Evolutionary conservation across 2,113 vertebrate species (phyloP), one percentile per base, ranked within the genome.

Genomic region (Lipotes vexillifer): DNA sequence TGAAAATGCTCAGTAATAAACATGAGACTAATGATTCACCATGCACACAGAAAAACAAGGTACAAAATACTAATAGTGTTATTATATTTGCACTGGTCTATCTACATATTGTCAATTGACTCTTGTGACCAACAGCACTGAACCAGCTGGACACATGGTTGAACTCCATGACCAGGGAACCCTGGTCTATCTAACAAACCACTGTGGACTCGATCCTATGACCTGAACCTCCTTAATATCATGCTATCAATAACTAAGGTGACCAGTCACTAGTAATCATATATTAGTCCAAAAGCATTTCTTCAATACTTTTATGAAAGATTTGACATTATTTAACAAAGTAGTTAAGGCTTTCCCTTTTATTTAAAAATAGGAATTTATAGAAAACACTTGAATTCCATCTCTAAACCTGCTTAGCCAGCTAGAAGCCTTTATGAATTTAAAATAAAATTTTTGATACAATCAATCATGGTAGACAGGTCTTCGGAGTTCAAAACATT

Each of bases 381-480:
- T 29, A 92, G 8, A 65, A 61, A 95, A 92, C 29, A 88, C 12
- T 72, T 81, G 44, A 91, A 92, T 78, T 93, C 77, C 41, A 96
- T 59, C 52, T 82, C 65, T 82, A 88, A 88, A 92, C 63, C 20
- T 83, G 27, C 23, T 88, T 68, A 74, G 83, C 27, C 21, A 69
- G 5, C 33, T 94, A 31, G 49, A 92, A 96, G 36, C 4, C 10
- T 66, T 92, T 69, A 96, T 55, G 3, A 94, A 92, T 23, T 92
- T 85, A 89, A 90, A 96, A 88, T 61, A 46, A 93, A 97, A 86
- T 15, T 25, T 57, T 65, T 77, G 94, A 93, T 81, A 71, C 46
- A 89, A n/a, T 68, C 61, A 88, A 93, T 84, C 23, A 84, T 12
- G 8, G 13, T 27, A 96, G 27, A 36, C 12, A 80, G 69, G 44